phyloP scores from a whole-genome alignment of 2,797 vertebrate genomes.

The Amazona ochrocephala region DNA sequence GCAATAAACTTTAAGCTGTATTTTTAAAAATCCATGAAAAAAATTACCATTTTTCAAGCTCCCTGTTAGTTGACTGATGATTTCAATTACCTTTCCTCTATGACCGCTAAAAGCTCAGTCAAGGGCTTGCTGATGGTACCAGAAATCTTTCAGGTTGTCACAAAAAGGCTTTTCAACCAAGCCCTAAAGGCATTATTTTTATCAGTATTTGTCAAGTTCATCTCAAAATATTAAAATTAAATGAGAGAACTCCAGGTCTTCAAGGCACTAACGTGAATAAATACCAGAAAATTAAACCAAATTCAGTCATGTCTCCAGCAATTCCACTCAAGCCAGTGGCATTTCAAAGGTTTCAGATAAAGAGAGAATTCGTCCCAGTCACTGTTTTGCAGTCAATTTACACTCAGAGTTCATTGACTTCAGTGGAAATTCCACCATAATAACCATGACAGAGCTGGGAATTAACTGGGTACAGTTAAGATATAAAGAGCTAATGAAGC shows the following conservation, averaged over 20 bases:
- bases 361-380: conserved; percentile 46
- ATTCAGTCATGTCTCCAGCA: conserved; percentile 42
- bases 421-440: conserved; percentile 44
- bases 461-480: conserved; percentile 29
- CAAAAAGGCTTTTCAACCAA: conserved; percentile 28
- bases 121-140: not conserved
- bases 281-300: conserved; percentile 60
- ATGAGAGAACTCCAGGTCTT: conserved; percentile 43
- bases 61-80: not conserved
- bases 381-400: conserved; percentile 47
- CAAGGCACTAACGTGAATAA: conserved; percentile 54
- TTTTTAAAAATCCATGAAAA: not conserved
- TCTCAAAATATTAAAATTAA: conserved; percentile 59
- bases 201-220: conserved; percentile 56
- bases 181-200: conserved; percentile 41
- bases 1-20: not conserved
- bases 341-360: conserved; percentile 61
- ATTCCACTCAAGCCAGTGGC: conserved; percentile 13
- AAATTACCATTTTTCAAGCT: not conserved
- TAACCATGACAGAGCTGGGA: conserved; percentile 45
- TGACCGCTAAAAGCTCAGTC: conserved; percentile 29
- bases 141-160: conserved; percentile 20
- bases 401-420: conserved; percentile 36
- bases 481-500: conserved; percentile 49
- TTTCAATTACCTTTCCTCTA: conserved; percentile 46